A percentile compares a stretch with the other conserved stretches of the same genome.
Conservation (phyloP, 2,888 invertebrate genomes). For the Prosapia bicincta region DNA sequence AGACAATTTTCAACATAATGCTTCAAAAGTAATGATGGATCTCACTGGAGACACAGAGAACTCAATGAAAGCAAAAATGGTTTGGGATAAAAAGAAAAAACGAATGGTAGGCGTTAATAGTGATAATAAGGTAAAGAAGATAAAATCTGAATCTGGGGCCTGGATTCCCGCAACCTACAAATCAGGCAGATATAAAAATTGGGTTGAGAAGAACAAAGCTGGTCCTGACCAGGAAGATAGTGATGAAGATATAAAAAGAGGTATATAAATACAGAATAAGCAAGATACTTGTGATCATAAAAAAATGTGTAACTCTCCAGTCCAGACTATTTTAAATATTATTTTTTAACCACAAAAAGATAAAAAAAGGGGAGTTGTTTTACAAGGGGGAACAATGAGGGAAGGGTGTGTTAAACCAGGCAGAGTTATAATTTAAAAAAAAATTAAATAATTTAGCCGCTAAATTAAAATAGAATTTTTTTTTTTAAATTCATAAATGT, state of each 20-base stretch:
- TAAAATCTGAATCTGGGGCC: constrained; percentile 92
- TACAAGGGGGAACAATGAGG: no score
- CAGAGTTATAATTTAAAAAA: no score
- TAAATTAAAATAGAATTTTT: no score
- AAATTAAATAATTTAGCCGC: no score
- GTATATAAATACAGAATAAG: constrained; percentile 16
- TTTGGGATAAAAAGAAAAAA: constrained; percentile 95
- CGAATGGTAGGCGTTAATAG: constrained; percentile 78
- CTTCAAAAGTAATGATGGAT: constrained; percentile 75
- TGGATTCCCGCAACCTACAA: constrained; percentile 95
- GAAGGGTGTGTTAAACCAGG: no score
- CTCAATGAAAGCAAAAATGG: constrained; percentile 48
- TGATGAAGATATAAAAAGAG: constrained; percentile 36
- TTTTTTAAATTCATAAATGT: no score
- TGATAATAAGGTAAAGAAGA: constrained; percentile 58
- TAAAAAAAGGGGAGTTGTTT: no score
- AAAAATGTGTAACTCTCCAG: no score
- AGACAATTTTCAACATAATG: constrained; percentile 75
- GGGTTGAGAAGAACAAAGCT: constrained; percentile 74
- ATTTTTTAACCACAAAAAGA: no score
- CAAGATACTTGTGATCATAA: no score
- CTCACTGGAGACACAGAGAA: constrained; percentile 77
- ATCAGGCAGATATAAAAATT: constrained; percentile 81
- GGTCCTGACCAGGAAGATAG: constrained; percentile 50
- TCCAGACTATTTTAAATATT: no score